Base-by-base conservation (phyloP, 2,888 invertebrate species). In the Xanthia togata region DNA sequence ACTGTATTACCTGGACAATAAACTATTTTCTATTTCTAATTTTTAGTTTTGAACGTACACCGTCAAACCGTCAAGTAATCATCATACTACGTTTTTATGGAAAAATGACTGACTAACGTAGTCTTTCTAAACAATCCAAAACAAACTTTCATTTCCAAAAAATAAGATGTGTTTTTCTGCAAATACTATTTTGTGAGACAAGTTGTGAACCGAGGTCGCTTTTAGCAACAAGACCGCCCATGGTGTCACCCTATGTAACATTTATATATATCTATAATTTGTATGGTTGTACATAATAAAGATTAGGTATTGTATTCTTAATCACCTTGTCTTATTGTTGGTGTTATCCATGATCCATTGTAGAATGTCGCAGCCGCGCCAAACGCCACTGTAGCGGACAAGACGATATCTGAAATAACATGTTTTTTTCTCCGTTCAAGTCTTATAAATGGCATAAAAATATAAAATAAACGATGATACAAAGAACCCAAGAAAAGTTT, bases 341-440 rank as follows among this genome's bases (percentile, higher is more conserved):
- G 98, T 98, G 89, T 98, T 98, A 71, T 97, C 97, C 90, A 98
- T 97, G 31, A 99, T 96, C 98, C 98, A 99, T 90, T 98, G 98
- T 8, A 98, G 97, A 20, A 99, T 94, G 90, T 98, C 98, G 77
- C 97, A 97, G 4, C 98, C 98, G 26, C 98, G 96, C 94, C 98
- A 98, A 85, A 98, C 98, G 70, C 97, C 97, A 79, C 97, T 97
- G 93, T 98, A 98, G 81, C 98, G 97, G 82, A 98, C 97, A 31
- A 98, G 96, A 38, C 98, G 97, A 90, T 98, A 98, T 79, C 98
- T 97, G 86, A 8, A 65, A 67, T 31, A 55, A 35, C 0, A 17
- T 31, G 8, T 55, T 12, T 55, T n/a, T 17, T 59, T 57, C 8
- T 31, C 8, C 9, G 2, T 67, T 67, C 9, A 50, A 31, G 14